Percentiles rank a stretch among this genome's conserved stretches.
Conservation (phyloP, 2,797 vertebrate species). For the Poecilia gillii region DNA sequence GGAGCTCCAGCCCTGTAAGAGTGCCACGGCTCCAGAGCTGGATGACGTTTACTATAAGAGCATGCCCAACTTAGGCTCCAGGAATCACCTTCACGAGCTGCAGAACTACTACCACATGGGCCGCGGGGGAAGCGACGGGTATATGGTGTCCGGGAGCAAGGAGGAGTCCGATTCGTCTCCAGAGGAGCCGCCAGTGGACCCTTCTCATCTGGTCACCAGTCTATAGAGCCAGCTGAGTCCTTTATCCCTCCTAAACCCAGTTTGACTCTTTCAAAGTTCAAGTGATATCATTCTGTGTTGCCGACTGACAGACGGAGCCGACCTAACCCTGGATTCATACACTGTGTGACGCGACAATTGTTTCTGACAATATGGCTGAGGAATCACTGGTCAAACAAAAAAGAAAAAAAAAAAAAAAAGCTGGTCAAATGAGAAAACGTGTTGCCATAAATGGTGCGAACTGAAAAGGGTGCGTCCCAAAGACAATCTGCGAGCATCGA, state of each 20-base stretch:
- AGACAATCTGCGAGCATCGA: slow-evolving; percentile 52
- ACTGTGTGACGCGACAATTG: slow-evolving; percentile 48
- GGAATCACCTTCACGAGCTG: slow-evolving; percentile 93
- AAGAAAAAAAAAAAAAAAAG: slow-evolving; percentile 6
- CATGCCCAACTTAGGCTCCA: slow-evolving; percentile 97
- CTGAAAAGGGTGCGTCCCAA: slow-evolving; percentile 33
- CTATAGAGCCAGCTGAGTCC: slow-evolving; percentile 88
- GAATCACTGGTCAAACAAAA: slow-evolving; percentile 28
- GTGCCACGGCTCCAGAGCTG: slow-evolving; percentile 81
- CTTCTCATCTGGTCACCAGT: slow-evolving; percentile 98
- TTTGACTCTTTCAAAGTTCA: slow-evolving; percentile 61
- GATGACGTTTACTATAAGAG: slow-evolving; percentile 99
- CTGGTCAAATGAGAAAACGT: slow-evolving; percentile 63
- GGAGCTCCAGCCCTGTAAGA: slow-evolving; percentile 88
- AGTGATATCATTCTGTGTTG: slow-evolving; percentile 68
- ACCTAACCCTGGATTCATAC: slow-evolving; percentile 51
- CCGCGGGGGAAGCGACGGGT: slow-evolving; percentile 95
- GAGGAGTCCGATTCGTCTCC: slow-evolving; percentile 88
- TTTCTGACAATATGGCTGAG: slow-evolving; percentile 44
- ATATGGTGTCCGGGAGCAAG: slow-evolving; percentile 93
- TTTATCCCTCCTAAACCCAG: slow-evolving; percentile 58
- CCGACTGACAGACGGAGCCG: slow-evolving; percentile 65
- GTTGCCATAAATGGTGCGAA: slow-evolving; percentile 58
- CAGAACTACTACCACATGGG: slow-evolving; percentile 98
- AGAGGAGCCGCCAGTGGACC: slow-evolving; percentile 88